Percentiles rank a stretch among this genome's conserved stretches.
phyloP scores from a whole-genome alignment of 2,113 vertebrate species.

The Abramis brama region DNA sequence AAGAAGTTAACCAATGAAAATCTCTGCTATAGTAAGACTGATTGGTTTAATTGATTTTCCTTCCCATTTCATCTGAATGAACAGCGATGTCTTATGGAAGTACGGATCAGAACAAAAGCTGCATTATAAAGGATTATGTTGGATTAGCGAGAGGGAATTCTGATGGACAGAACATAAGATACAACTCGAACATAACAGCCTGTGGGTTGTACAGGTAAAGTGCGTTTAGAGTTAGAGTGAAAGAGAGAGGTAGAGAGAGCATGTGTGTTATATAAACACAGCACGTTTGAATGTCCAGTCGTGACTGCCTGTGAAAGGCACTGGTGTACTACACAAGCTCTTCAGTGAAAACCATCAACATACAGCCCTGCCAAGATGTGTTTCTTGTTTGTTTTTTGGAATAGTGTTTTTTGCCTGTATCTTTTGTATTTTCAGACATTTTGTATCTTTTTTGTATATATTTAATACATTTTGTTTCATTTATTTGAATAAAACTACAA shows the following conservation, averaged over 20 bases:
- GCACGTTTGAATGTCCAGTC: neutral
- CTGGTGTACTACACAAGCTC: neutral
- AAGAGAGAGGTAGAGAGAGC: neutral
- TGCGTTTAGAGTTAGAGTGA: neutral
- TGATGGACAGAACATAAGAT: constrained; percentile 61
- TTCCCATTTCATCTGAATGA: constrained; percentile 57
- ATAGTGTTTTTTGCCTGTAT: neutral
- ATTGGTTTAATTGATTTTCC: constrained; percentile 66
- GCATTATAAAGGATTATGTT: constrained; percentile 69
- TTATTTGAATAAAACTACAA: neutral
- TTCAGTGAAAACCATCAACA: neutral
- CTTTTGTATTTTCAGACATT: neutral
- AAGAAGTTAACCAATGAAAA: constrained; percentile 24
- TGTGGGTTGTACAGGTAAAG: neutral
- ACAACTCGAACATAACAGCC: constrained; percentile 5
- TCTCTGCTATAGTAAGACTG: neutral
- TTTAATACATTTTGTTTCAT: neutral
- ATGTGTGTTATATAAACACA: constrained; percentile 8
- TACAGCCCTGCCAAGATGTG: neutral
- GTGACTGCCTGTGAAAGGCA: neutral
- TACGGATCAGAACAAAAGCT: constrained; percentile 63
- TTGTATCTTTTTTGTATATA: neutral
- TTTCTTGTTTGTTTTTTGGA: neutral
- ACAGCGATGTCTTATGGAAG: constrained; percentile 46
- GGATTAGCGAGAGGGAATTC: constrained; percentile 69